A percentile compares a stretch with the other conserved stretches of the same genome.
Evolutionary conservation across 1,140 invertebrate genomes (phyloP).

Genomic region (Idris sp.): DNA sequence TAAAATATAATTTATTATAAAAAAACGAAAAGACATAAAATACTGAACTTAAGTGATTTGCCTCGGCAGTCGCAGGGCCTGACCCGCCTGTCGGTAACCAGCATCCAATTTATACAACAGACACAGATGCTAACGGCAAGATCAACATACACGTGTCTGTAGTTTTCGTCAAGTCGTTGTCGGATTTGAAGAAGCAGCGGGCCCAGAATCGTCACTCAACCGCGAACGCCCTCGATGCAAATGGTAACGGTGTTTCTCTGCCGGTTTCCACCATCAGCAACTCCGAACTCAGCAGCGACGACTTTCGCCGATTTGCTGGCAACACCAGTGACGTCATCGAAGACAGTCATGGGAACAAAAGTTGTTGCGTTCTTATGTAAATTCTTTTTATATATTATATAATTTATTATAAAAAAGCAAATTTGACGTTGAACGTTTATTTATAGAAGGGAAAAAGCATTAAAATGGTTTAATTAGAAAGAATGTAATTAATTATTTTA

Average conservation of each 20-base stretch:
- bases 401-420: too few species aligned
- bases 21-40: conserved; percentile 59
- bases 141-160: conserved; percentile 92
- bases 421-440: too few species aligned
- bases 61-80: conserved; percentile 74
- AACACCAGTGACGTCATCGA: conserved; percentile 83
- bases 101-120: conserved; percentile 75
- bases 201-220: conserved; percentile 86
- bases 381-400: background rate
- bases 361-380: conserved; percentile 81
- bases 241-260: conserved; percentile 76
- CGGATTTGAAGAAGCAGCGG: conserved; percentile 93
- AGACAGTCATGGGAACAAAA: conserved; percentile 81
- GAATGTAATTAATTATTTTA: too few species aligned
- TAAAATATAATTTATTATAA: too few species aligned
- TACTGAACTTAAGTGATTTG: conserved; percentile 74
- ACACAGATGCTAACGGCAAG: conserved; percentile 90
- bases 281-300: conserved; percentile 70
- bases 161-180: conserved; percentile 85
- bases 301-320: conserved; percentile 82
- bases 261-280: conserved; percentile 76
- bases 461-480: too few species aligned
- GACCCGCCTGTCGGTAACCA: conserved; percentile 71
- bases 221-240: conserved; percentile 72
- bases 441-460: too few species aligned